Percentiles rank a stretch among this genome's conserved stretches.
phyloP scores from a whole-genome alignment of 2,797 vertebrate species.

The Clamator glandarius region DNA sequence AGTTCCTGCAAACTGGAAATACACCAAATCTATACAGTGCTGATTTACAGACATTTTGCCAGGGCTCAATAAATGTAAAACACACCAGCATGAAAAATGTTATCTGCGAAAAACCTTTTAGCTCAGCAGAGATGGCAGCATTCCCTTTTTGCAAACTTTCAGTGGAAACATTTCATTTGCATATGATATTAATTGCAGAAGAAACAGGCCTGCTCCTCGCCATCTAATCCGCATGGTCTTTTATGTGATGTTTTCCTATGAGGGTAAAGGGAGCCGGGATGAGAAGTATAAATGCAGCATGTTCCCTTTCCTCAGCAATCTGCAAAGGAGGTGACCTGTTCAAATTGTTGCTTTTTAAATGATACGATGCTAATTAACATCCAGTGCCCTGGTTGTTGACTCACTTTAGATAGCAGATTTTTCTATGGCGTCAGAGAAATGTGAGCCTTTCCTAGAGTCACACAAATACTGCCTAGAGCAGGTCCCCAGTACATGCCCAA shows the following conservation, averaged over 20 bases:
- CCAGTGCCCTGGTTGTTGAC: not conserved
- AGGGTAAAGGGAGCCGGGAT: not conserved
- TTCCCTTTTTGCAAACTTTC: slow-evolving; percentile 38
- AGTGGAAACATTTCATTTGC: slow-evolving; percentile 50
- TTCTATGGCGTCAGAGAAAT: not conserved
- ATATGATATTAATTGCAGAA: slow-evolving; percentile 44
- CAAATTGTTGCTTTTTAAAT: not conserved
- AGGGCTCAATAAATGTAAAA: slow-evolving; percentile 41
- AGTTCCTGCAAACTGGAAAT: not conserved
- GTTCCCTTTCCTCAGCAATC: not conserved
- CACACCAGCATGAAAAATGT: slow-evolving; percentile 53
- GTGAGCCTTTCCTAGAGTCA: not conserved
- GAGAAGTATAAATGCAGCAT: not conserved
- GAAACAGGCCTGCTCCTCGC: not conserved
- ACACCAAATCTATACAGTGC: not conserved
- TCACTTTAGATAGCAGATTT: not conserved
- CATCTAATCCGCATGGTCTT: not conserved
- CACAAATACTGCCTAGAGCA: not conserved
- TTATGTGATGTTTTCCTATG: not conserved
- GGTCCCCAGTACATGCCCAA: not conserved
- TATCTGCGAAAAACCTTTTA: slow-evolving; percentile 44
- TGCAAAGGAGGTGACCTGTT: not conserved
- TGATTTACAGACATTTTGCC: slow-evolving; percentile 53
- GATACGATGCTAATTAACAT: not conserved
- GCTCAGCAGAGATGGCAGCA: slow-evolving; percentile 51